These are phyloP conservation scores for Ianthella basta DNA, from an alignment of 37 sponge, comb jelly and placozoan species.

Conservation along the genomic window DNA sequence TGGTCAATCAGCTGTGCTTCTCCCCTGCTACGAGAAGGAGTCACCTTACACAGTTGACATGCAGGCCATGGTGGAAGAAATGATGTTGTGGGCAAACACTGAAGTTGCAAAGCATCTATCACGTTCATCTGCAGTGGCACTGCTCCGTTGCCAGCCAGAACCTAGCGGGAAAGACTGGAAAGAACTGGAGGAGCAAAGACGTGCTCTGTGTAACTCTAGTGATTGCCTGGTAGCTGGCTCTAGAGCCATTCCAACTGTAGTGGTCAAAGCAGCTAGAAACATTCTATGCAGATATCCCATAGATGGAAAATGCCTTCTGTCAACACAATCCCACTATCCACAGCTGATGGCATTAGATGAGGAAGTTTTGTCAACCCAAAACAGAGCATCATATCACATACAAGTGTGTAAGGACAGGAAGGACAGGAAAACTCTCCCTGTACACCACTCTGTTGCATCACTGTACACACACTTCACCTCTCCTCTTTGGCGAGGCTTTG, in stretches of 20 bases:
- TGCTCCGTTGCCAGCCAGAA: constrained; percentile 45
- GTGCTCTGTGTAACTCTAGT: too few relatives aligned
- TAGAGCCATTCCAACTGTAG: too few relatives aligned
- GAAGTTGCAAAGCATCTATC: constrained; percentile 31
- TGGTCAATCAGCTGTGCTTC: background rate
- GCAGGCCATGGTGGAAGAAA: constrained; percentile 53
- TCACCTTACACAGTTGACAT: background rate
- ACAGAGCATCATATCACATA: constrained; percentile 37
- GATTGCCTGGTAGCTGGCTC: too few relatives aligned
- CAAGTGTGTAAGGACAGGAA: too few relatives aligned
- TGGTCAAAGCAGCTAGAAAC: too few relatives aligned
- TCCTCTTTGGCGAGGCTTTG: constrained; percentile 64
- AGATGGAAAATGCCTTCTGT: constrained; percentile 4
- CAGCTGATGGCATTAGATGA: constrained; percentile 40
- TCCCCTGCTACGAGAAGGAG: background rate
- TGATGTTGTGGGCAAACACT: constrained; percentile 77
- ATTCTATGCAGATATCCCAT: too few relatives aligned
- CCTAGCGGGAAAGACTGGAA: constrained; percentile 38
- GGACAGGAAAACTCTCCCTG: background rate
- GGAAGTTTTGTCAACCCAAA: background rate
- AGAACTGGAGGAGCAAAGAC: background rate
- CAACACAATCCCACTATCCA: constrained; percentile 37
- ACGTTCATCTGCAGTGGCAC: background rate
- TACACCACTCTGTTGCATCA: background rate
- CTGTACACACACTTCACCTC: constrained; percentile 74